phyloP scores from a whole-genome alignment of 2,797 vertebrate genomes.

The Gastrophryne carolinensis region DNA sequence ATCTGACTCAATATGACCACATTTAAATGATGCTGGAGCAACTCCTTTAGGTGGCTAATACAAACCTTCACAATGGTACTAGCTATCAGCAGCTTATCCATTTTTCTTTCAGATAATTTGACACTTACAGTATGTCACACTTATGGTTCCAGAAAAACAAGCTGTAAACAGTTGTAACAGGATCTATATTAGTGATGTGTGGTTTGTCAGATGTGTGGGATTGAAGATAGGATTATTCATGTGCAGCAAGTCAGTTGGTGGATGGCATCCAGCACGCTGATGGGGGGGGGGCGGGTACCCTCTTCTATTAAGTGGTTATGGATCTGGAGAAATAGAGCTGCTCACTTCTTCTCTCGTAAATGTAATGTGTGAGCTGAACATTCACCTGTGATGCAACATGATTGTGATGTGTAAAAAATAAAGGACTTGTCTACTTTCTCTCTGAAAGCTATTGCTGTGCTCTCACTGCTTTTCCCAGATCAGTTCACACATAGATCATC shows the following conservation, averaged over 20 bases:
- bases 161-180: too few relatives aligned
- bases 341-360: neutral
- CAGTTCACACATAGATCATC: conserved; percentile 17
- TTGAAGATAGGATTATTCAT: neutral
- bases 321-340: neutral
- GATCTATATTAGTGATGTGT: neutral
- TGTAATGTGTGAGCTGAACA: neutral
- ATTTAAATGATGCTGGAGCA: too few relatives aligned
- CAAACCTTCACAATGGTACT: too few relatives aligned
- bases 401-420: neutral
- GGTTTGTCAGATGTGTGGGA: neutral
- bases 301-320: neutral
- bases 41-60: too few relatives aligned
- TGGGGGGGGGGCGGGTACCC: neutral
- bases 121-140: too few relatives aligned
- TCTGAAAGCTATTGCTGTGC: neutral
- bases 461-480: neutral
- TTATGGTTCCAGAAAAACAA: too few relatives aligned
- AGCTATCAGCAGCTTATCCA: too few relatives aligned
- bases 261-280: neutral
- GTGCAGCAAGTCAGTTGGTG: neutral
- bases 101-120: too few relatives aligned
- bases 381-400: neutral
- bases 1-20: too few relatives aligned
- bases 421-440: neutral